These are phyloP conservation scores for Arctocebus calabarensis DNA, from an alignment of 2,797 vertebrate genomes.

Conservation along the genomic window DNA sequence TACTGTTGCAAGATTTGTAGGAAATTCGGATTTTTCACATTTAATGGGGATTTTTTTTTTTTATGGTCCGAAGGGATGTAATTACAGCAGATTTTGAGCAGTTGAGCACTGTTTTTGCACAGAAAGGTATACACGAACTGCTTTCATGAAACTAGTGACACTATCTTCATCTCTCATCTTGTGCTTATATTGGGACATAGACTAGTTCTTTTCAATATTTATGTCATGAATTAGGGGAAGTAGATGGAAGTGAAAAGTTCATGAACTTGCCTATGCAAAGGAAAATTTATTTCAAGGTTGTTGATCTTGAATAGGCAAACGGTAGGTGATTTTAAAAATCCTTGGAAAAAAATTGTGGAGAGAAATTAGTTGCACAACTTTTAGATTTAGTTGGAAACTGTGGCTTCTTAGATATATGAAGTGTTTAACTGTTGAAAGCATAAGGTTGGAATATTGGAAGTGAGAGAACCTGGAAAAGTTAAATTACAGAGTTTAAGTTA, in stretches of 20 bases:
- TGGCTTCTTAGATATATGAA: not conserved
- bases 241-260: slow-evolving; percentile 47
- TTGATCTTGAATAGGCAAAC: slow-evolving; percentile 33
- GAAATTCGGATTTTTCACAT: not conserved
- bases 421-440: slow-evolving; percentile 49
- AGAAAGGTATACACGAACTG: not conserved
- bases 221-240: slow-evolving; percentile 51
- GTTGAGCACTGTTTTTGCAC: slow-evolving; percentile 3
- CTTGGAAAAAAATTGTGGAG: slow-evolving; percentile 35
- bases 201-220: not conserved
- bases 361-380: slow-evolving; percentile 16
- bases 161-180: not conserved
- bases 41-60: slow-evolving; percentile 17
- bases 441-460: slow-evolving; percentile 43
- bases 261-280: slow-evolving; percentile 59
- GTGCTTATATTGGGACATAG: slow-evolving; percentile 37
- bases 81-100: not conserved
- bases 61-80: not conserved
- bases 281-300: slow-evolving; percentile 54
- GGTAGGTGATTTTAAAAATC: slow-evolving; percentile 41
- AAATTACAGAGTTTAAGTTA: not conserved
- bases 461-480: slow-evolving; percentile 43
- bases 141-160: slow-evolving; percentile 7
- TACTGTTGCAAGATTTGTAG: slow-evolving; percentile 2
- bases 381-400: not conserved